A percentile compares a stretch with the other conserved stretches of the same genome.
Evolutionary conservation across 92 coral and sea anemone species (phyloP).

Genomic region (Zoanthus solanderi): DNA sequence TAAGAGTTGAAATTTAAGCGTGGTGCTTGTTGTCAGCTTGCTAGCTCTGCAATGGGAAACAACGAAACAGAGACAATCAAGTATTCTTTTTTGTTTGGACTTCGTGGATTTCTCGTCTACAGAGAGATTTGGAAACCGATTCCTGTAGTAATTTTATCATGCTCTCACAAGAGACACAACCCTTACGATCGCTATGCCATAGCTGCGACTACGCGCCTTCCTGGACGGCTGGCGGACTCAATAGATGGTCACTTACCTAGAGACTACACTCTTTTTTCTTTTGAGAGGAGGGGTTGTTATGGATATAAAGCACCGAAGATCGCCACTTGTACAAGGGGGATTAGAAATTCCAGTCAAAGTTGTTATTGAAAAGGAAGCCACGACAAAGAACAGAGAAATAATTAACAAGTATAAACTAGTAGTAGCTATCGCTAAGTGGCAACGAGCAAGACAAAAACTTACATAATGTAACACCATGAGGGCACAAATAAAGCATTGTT

Average conservation of each 20-base stretch:
- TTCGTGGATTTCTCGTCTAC: background rate
- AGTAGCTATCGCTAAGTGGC: too few relatives aligned
- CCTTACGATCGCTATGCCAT: constrained; percentile 34
- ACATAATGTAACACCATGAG: too few relatives aligned
- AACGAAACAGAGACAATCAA: too few relatives aligned
- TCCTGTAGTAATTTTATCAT: background rate
- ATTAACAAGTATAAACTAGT: too few relatives aligned
- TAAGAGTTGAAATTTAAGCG: too few relatives aligned
- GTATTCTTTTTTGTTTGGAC: background rate
- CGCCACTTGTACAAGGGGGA: constrained; percentile 19
- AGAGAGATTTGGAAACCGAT: background rate
- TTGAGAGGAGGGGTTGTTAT: constrained; percentile 8
- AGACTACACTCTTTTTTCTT: constrained; percentile 34
- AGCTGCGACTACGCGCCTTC: background rate
- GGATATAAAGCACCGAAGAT: constrained; percentile 5
- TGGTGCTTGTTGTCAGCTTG: too few relatives aligned
- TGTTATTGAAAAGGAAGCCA: constrained; percentile 23
- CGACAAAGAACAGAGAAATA: background rate
- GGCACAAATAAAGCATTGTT: too few relatives aligned
- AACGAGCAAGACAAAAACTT: too few relatives aligned
- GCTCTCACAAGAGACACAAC: background rate
- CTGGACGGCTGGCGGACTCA: constrained; percentile 30
- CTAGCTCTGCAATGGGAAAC: too few relatives aligned
- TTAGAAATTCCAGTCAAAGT: constrained; percentile 7
- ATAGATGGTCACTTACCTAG: constrained; percentile 44